These are phyloP conservation scores for Merops nubicus DNA, from an alignment of 2,113 vertebrate genomes.

Conservation along the genomic window DNA sequence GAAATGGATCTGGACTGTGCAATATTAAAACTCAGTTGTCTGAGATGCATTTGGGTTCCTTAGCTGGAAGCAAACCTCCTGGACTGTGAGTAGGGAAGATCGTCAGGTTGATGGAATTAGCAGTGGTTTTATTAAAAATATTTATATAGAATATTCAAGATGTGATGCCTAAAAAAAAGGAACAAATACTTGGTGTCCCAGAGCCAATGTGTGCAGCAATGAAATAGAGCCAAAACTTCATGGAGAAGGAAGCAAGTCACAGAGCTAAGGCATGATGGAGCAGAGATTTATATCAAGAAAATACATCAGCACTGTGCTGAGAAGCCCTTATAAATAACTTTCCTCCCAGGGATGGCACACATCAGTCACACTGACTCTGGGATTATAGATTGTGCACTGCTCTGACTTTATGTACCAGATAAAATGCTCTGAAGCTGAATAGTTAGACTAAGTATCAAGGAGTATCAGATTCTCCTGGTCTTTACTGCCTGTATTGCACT, in stretches of 20 bases:
- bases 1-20: neutral
- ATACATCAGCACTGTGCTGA: neutral
- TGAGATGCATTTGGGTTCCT: neutral
- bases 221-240: neutral
- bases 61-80: neutral
- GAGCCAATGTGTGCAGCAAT: neutral
- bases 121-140: neutral
- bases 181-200: neutral
- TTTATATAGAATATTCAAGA: neutral
- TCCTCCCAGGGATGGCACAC: neutral
- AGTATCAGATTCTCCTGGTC: neutral
- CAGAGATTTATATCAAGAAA: neutral
- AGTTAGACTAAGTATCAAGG: neutral
- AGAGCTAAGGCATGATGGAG: too few relatives aligned
- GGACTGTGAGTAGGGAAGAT: neutral
- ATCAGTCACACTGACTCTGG: rapidly evolving
- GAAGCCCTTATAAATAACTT: neutral
- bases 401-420: neutral
- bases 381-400: neutral
- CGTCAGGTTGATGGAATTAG: neutral
- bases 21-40: neutral
- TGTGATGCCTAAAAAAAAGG: neutral
- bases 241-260: neutral
- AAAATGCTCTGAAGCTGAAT: neutral
- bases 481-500: neutral